Evolutionary conservation across 23 tunicate genomes (phyloP).

Genomic region (Halocynthia aurantium): DNA sequence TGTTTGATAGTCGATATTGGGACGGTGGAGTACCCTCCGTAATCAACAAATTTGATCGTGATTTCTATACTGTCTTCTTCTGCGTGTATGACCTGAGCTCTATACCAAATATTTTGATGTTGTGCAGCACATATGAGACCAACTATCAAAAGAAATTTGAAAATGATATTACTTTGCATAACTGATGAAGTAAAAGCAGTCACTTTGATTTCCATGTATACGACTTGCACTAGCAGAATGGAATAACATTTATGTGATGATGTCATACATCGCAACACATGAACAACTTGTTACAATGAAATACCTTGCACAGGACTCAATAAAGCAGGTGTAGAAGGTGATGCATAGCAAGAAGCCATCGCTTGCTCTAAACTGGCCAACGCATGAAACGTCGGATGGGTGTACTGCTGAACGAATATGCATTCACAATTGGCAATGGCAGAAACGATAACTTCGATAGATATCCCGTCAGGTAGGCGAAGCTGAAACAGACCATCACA

Average conservation of each 20-base stretch:
- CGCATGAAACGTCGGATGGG: slow-evolving; percentile 48
- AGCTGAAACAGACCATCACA: slow-evolving; percentile 25
- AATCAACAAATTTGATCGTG: slow-evolving; percentile 61
- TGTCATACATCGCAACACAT: not conserved
- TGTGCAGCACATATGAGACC: slow-evolving; percentile 74
- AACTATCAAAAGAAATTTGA: slow-evolving; percentile 22
- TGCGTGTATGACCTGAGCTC: slow-evolving; percentile 54
- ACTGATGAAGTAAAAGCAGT: too few species aligned
- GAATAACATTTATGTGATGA: not conserved
- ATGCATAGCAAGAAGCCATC: slow-evolving; percentile 55
- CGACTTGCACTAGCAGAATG: too few species aligned
- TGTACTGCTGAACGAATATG: slow-evolving; percentile 60
- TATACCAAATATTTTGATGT: slow-evolving; percentile 69
- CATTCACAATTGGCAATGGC: slow-evolving; percentile 70
- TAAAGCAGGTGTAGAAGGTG: slow-evolving; percentile 48
- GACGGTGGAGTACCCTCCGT: slow-evolving; percentile 69
- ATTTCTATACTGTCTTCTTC: slow-evolving; percentile 50
- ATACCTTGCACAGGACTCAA: slow-evolving; percentile 63
- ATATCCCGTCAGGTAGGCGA: slow-evolving; percentile 49
- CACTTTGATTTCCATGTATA: too few species aligned
- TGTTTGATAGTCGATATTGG: slow-evolving; percentile 39
- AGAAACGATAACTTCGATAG: slow-evolving; percentile 58
- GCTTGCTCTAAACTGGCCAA: slow-evolving; percentile 60
- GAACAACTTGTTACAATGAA: not conserved
- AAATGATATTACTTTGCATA: not conserved